Evolutionary conservation across 2,888 invertebrate genomes (phyloP).

Genomic region (Apamea crenata): DNA sequence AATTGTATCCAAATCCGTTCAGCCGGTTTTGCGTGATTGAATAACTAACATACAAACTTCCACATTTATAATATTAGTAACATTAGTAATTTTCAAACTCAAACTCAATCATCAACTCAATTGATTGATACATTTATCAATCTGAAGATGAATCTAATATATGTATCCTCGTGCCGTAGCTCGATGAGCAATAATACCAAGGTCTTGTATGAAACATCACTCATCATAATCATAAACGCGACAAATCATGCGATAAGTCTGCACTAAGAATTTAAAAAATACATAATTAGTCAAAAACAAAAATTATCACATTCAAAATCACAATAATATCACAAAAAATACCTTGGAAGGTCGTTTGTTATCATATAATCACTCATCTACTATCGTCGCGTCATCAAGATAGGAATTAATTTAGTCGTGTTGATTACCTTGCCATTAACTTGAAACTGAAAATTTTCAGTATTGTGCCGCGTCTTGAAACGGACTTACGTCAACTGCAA

Average conservation of each 20-base stretch:
- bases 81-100: background rate
- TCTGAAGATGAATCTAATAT: background rate
- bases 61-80: too few species aligned
- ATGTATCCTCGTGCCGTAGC: background rate
- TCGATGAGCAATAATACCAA: background rate
- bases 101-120: background rate
- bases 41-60: background rate
- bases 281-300: slow-evolving; percentile 16
- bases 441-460: slow-evolving; percentile 30
- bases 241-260: background rate
- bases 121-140: background rate
- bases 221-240: background rate
- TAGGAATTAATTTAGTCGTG: slow-evolving; percentile 35
- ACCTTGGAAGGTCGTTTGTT: slow-evolving; percentile 63
- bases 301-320: slow-evolving; percentile 18
- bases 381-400: slow-evolving; percentile 56
- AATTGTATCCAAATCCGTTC: too few species aligned
- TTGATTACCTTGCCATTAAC: slow-evolving; percentile 42
- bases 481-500: slow-evolving; percentile 17
- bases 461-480: slow-evolving; percentile 15
- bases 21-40: background rate
- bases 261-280: slow-evolving; percentile 23
- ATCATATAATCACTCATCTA: slow-evolving; percentile 58
- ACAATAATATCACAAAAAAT: slow-evolving; percentile 36
- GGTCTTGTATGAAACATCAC: background rate